Evolutionary conservation across 2,888 invertebrate species (phyloP).

Genomic region (Ormia ochracea): DNA sequence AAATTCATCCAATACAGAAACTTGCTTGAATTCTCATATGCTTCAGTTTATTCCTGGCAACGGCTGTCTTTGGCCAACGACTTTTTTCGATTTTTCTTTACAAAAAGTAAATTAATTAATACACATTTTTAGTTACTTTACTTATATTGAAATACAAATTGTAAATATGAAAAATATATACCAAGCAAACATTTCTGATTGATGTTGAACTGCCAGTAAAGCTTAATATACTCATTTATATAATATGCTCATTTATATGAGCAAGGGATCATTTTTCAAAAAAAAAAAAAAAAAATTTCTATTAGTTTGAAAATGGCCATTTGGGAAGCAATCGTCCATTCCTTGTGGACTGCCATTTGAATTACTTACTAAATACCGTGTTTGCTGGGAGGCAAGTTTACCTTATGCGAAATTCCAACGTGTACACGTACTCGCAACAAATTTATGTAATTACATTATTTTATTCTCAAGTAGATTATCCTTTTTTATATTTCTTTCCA

Average conservation of each 20-base stretch:
- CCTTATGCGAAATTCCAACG: neutral
- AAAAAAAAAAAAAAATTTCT: no score
- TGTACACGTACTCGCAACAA: neutral
- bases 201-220: neutral
- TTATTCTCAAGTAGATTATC: neutral
- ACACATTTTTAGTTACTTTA: neutral
- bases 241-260: no score
- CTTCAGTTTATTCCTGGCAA: neutral
- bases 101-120: neutral
- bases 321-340: no score
- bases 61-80: neutral
- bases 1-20: no score
- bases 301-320: no score
- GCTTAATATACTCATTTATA: no score
- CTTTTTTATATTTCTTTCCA: neutral
- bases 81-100: neutral
- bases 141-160: neutral
- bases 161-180: neutral
- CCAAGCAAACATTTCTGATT: neutral
- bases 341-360: no score
- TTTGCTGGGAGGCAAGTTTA: neutral
- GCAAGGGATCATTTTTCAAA: no score
- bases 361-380: no score
- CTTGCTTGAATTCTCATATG: no score
- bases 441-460: neutral